Evolutionary conservation across 2,888 invertebrate species (phyloP), one percentile per base, ranked within the genome.

Genomic region (Melieria picta): DNA sequence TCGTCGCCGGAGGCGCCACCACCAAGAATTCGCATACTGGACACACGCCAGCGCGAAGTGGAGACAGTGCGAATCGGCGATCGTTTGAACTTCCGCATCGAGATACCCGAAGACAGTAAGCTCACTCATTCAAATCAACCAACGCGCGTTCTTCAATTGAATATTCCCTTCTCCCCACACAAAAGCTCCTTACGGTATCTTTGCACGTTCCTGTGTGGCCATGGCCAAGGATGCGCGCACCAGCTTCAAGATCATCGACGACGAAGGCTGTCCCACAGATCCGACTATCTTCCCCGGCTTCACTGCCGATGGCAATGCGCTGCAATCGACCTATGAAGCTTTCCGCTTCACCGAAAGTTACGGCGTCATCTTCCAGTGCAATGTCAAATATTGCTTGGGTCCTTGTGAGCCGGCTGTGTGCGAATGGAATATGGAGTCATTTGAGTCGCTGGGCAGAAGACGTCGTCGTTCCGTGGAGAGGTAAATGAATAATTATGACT

Each of bases 141-240:
- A 30, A 47, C 30, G 42, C n/a, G 5, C 11, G 58, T 9, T 69
- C 42, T 70, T 55, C 46, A 10, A 0, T 9, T 48, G 50, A 65
- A 13, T 4, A 0, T n/a, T 43, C 30, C 7, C 43, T 11, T 13
- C 30, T 72, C 69, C 73, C 82, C 82, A 80, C 88, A 86, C 55
- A 63, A 11, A 88, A 97, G 97, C 97, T 87, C 97, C 97, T 5
- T 97, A 97, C 83, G 97, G 97, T 80, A 97, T 97, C 82, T 97
- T 97, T 85, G 97, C 97, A 58, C 92, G 97, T 85, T 97, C 96
- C 85, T 97, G 97, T 88, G 95, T 97, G 72, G 97, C 97, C 74
- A 97, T 97, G 97, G 97, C 97, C 71, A 97, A 97, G 88, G 97
- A 97, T 87, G 95, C 96, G 5, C 94, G 96, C 88, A 96, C 95